A percentile compares a stretch with the other conserved stretches of the same genome.
Conservation (phyloP, 1,140 invertebrate species). For the Bombus haemorrhoidalis region DNA sequence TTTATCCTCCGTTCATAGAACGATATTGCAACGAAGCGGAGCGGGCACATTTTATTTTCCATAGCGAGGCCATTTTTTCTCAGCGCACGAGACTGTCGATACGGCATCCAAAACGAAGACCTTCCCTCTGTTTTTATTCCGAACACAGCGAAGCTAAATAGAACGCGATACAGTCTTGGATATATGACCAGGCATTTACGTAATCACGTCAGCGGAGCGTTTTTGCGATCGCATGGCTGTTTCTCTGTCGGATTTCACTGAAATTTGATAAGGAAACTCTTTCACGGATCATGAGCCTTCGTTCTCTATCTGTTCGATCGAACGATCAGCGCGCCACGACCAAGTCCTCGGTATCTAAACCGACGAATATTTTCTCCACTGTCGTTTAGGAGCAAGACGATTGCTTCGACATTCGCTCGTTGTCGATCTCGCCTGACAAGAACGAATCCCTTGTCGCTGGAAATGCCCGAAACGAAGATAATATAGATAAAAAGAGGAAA, state of each 20-base stretch:
- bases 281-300: not conserved
- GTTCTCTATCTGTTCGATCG: conserved; percentile 23
- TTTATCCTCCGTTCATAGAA: not conserved
- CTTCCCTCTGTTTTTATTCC: conserved; percentile 17
- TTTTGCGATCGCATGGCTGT: not conserved
- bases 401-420: not conserved
- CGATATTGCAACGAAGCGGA: not conserved
- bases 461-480: not conserved
- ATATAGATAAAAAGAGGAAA: too few relatives aligned
- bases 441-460: not conserved
- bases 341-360: not conserved
- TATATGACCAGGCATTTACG: conserved; percentile 9
- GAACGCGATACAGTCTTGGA: conserved; percentile 4
- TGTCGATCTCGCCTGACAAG: not conserved
- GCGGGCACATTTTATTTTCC: conserved; percentile 26
- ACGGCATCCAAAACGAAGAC: too few relatives aligned
- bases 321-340: too few relatives aligned
- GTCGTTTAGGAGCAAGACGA: conserved; percentile 1
- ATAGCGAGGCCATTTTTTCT: conserved; percentile 20
- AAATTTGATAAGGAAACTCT: not conserved
- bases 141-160: not conserved
- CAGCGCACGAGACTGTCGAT: not conserved
- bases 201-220: conserved; percentile 8
- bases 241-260: not conserved
- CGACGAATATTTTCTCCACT: not conserved